Base-by-base conservation (phyloP, 1,140 invertebrate genomes). In the Bombus cullumanus region DNA sequence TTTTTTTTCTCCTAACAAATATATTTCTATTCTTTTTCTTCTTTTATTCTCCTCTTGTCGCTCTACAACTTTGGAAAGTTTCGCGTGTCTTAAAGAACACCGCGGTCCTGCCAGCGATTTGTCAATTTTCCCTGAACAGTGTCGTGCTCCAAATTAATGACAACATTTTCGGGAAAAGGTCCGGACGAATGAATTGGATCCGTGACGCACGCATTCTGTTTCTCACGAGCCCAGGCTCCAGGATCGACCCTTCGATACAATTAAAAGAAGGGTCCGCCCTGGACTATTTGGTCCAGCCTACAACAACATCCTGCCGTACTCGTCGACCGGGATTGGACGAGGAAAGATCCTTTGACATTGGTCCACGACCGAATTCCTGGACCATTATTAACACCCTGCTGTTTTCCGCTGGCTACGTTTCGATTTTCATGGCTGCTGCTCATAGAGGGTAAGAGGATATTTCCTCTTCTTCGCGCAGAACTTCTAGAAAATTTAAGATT, bases 191-290 rank as follows among this genome's bases (percentile, higher is more conserved):
- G 81, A 83, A 76, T 83, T 47, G 81, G 41, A 31, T 39, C 43
- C 47, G 22, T 69, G 53, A 59, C 28, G 72, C 72, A 39, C 59
- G 81, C 72, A 76, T 66, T 53, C 31, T 72, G 66, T 86, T 89
- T 88, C 81, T 88, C 86, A 89, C 83, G 83, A 72, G 69, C 81
- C 43, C 0, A 39, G 31, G 66, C 43, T n/a, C 41, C 66, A 81
- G 81, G 37, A 88, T 76, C 64, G 83, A 78, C 80, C 74, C 79
- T 84, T 88, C 88, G 78, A 89, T 81, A 91, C 87, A 92, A 92
- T 91, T 87, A 90, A 91, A 91, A 91, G 88, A 76, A 86, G 92
- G 93, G 92, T 92, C 91, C 93, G 92, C 93, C 93, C 92, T 90
- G 89, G 86, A 92, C 92, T 90, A 92, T 94, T 90, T 91, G 85